phyloP scores from a whole-genome alignment of 2,888 invertebrate species.

The Macroteleia sp. region DNA sequence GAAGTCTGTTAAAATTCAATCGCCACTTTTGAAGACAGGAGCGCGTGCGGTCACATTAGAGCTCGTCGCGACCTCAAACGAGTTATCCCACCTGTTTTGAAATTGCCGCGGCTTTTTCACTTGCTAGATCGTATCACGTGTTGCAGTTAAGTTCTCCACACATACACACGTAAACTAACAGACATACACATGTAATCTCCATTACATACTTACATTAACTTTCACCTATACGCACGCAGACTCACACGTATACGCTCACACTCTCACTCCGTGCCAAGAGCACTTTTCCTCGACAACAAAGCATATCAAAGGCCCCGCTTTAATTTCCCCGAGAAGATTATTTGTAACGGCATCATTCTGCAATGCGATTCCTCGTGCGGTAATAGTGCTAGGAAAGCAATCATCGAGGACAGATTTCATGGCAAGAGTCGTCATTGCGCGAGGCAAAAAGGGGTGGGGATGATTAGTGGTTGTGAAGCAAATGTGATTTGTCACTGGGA shows the following conservation, averaged over 20 bases:
- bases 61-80: constrained; percentile 52
- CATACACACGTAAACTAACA: no score
- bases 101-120: constrained; percentile 57
- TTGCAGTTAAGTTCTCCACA: no score
- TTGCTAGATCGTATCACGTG: constrained; percentile 35
- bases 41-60: constrained; percentile 38
- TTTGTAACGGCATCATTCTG: constrained; percentile 8
- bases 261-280: constrained; percentile 28
- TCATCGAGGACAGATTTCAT: constrained; percentile 3
- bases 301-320: constrained; percentile 28
- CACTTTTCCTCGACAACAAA: constrained; percentile 32
- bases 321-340: constrained; percentile 1
- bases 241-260: constrained; percentile 20
- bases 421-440: background rate
- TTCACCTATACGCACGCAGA: no score
- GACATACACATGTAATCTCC: no score
- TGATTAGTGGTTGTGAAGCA: no score
- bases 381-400: background rate
- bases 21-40: no score
- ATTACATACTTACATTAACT: no score
- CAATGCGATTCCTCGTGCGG: constrained; percentile 6
- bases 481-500: no score
- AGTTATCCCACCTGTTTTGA: constrained; percentile 59
- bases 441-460: no score
- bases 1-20: constrained; percentile 12